Conservation (phyloP, 1,140 invertebrate genomes). For the Megalopta genalis region DNA sequence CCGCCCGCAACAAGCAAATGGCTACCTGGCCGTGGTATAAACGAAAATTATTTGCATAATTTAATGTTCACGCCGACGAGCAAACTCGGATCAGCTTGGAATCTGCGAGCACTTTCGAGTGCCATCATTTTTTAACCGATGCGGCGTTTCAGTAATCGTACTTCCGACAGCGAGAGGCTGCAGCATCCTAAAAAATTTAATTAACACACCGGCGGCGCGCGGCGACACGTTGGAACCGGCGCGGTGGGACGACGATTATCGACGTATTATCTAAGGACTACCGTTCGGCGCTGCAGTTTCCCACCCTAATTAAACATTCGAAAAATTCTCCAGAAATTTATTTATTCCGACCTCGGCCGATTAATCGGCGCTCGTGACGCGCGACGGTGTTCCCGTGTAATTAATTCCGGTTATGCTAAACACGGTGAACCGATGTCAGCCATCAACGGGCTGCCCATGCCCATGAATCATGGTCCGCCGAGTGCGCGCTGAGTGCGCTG, state of each 20-base stretch:
- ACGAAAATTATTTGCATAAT: constrained; percentile 17
- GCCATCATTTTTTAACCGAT: too few species aligned
- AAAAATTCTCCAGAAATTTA: not conserved
- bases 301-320: too few species aligned
- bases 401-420: constrained; percentile 59
- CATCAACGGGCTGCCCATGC: not conserved
- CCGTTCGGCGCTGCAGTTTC: too few species aligned
- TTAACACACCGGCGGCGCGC: too few species aligned
- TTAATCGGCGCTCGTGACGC: not conserved
- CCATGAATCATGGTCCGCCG: constrained; percentile 20
- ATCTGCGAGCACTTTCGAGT: too few species aligned
- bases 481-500: not conserved
- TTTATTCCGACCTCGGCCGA: constrained; percentile 18
- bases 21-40: not conserved
- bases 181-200: too few species aligned
- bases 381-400: constrained; percentile 21
- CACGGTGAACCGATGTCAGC: constrained; percentile 47
- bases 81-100: not conserved
- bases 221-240: too few species aligned
- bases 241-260: too few species aligned
- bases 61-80: constrained; percentile 6
- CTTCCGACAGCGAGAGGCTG: too few species aligned
- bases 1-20: not conserved
- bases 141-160: too few species aligned
- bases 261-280: too few species aligned